Evolutionary conservation across 2,113 vertebrate genomes (phyloP).

Genomic region (human): GRCh38 chr20:42361501-42362000

Average conservation of each 20-base stretch:
- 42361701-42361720: background rate
- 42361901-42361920: background rate
- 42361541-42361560: background rate
- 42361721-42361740: background rate
- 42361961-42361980: background rate
- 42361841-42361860: background rate
- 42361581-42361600: background rate
- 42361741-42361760: background rate
- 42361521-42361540: no score
- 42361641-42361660: accelerated
- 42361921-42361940: background rate
- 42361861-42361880: background rate
- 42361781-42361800: background rate
- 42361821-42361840: background rate
- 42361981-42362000: background rate
- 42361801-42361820: background rate
- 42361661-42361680: background rate
- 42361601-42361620: background rate
- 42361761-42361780: background rate
- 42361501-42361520: background rate
- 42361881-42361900: background rate
- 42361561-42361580: background rate
- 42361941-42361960: background rate
- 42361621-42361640: accelerated
- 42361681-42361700: background rate